Conservation (phyloP, 2,888 invertebrate genomes). For the Cataglyphis altisquamis region DNA sequence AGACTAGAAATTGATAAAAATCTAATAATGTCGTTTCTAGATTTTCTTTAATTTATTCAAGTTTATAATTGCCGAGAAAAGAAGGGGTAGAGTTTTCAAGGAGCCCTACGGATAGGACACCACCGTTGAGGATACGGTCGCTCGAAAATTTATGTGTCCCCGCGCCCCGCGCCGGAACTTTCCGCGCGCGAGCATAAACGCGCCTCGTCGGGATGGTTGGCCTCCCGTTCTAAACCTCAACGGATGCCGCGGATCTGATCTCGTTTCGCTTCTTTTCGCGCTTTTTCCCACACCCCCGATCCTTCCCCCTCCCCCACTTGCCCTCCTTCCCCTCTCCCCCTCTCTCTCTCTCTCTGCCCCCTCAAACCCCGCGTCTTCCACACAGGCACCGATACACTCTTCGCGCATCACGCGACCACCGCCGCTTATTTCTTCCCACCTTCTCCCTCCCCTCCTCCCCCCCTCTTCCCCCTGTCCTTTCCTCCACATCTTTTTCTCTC, state of each 20-base stretch:
- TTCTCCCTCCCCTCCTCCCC: slow-evolving; percentile 1
- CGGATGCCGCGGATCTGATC: slow-evolving; percentile 80
- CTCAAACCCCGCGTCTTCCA: slow-evolving; percentile 41
- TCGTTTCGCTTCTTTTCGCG: slow-evolving; percentile 78
- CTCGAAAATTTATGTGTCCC: slow-evolving; percentile 1
- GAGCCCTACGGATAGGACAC: neutral
- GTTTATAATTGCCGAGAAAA: neutral
- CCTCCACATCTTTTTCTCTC: slow-evolving; percentile 26
- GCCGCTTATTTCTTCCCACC: slow-evolving; percentile 19
- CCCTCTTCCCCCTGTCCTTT: neutral
- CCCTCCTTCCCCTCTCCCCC: slow-evolving; percentile 37
- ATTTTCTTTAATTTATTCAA: neutral
- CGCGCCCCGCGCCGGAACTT: slow-evolving; percentile 57
- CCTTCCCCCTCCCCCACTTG: slow-evolving; percentile 42
- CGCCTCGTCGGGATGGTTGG: slow-evolving; percentile 49
- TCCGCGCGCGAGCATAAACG: slow-evolving; percentile 65
- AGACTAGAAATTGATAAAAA: neutral
- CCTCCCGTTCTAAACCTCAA: slow-evolving; percentile 55
- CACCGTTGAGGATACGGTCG: slow-evolving; percentile 19
- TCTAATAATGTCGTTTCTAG: neutral
- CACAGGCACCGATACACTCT: slow-evolving; percentile 64
- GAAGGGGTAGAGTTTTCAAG: slow-evolving; percentile 2
- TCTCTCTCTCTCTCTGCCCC: too few species aligned
- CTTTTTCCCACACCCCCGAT: slow-evolving; percentile 58
- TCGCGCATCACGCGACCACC: slow-evolving; percentile 65